phyloP scores from a whole-genome alignment of 2,113 vertebrate genomes.

The Eleginops maclovinus region DNA sequence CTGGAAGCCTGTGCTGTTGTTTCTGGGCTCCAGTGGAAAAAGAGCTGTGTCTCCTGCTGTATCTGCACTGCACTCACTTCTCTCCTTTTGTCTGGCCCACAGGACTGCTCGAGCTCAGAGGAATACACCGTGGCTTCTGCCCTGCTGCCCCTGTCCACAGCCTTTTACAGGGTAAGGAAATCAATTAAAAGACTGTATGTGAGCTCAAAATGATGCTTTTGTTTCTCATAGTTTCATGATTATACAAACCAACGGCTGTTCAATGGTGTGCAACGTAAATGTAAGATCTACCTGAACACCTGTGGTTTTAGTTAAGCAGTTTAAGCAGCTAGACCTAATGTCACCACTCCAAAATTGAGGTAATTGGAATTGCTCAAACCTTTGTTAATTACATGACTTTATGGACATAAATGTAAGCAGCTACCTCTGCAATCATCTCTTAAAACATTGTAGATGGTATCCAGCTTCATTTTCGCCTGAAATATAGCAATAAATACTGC shows the following conservation, averaged over 20 bases:
- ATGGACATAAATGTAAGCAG: neutral
- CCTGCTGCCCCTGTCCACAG: constrained; percentile 93
- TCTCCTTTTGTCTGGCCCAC: constrained; percentile 72
- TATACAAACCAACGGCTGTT: neutral
- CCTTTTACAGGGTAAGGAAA: constrained; percentile 94
- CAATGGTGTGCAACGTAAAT: neutral
- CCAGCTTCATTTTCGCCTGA: neutral
- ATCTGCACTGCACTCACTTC: constrained; percentile 37
- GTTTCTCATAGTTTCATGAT: neutral
- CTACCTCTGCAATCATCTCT: neutral
- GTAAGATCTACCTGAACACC: too few species aligned
- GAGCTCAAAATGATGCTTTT: neutral
- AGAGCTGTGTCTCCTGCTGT: constrained; percentile 24
- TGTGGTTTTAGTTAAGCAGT: neutral
- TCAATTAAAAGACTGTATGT: neutral
- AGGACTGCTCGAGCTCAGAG: constrained; percentile 98
- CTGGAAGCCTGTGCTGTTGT: constrained; percentile 18
- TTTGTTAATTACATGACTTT: too few species aligned
- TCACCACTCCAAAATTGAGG: neutral
- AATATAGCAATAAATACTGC: neutral
- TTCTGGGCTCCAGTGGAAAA: constrained; percentile 11
- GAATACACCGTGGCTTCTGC: constrained; percentile 94
- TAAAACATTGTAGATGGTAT: neutral
- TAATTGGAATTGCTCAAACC: neutral
- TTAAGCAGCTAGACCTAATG: neutral